Percentiles rank a stretch among this genome's conserved stretches.
These are phyloP conservation scores for Callionymus lyra DNA, from an alignment of 2,113 vertebrate genomes.

Conservation along the genomic window DNA sequence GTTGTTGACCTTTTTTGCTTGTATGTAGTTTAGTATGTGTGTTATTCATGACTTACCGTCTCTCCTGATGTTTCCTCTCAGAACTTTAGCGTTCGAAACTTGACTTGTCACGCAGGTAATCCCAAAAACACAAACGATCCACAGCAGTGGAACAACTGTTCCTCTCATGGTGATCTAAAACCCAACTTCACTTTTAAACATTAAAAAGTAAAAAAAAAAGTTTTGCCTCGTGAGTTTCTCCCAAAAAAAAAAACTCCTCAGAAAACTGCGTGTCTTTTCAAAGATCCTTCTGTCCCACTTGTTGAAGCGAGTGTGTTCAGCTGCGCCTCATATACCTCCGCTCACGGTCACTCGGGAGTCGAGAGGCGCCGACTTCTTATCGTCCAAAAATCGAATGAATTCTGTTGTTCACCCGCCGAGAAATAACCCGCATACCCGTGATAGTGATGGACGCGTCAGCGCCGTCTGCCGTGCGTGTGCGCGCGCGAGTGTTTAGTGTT, in stretches of 20 bases:
- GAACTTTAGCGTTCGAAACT: constrained; percentile 36
- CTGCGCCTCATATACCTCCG: constrained; percentile 27
- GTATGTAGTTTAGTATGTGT: too few relatives aligned
- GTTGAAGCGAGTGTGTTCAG: too few relatives aligned
- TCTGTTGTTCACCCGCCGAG: constrained; percentile 11
- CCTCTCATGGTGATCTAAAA: constrained; percentile 29
- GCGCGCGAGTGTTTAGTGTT: too few relatives aligned
- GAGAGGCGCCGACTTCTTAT: constrained; percentile 51
- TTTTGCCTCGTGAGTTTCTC: too few relatives aligned
- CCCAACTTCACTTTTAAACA: not conserved
- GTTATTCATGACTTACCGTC: constrained; percentile 40
- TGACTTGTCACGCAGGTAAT: constrained; percentile 17
- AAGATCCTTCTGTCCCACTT: too few relatives aligned
- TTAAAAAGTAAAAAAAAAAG: not conserved
- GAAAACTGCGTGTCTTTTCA: too few relatives aligned
- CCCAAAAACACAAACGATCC: constrained; percentile 31
- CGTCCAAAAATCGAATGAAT: constrained; percentile 14
- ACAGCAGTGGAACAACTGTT: constrained; percentile 29
- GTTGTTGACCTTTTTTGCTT: too few relatives aligned
- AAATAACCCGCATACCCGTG: constrained; percentile 39
- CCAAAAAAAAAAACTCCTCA: constrained; percentile 1
- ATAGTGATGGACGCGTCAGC: too few relatives aligned
- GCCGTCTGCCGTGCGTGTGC: not conserved
- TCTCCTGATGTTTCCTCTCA: constrained; percentile 44
- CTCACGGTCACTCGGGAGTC: constrained; percentile 45